Evolutionary conservation across 1,140 invertebrate species (phyloP), one percentile per base, ranked within the genome.

Genomic region (Zaprionus lachaisei): DNA sequence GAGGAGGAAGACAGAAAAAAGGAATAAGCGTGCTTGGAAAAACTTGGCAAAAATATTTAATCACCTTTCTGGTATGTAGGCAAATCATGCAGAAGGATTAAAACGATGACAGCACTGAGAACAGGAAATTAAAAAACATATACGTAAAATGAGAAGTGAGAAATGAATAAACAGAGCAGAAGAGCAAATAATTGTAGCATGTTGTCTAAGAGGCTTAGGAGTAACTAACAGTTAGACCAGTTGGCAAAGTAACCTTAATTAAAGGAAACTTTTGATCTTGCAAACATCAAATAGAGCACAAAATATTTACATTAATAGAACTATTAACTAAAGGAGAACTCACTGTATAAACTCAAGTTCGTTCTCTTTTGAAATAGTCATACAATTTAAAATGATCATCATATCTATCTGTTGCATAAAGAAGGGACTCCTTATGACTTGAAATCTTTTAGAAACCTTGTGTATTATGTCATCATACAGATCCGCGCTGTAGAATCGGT

Each of bases 101-200:
- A 20, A 49, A 49, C 11, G 17, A 6, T 7, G 17, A 51, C 47
- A 51, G 9, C 31, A 12, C 47, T n/a, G 7, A 51, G 7, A 51
- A 51, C 4, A 51, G 47, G 47, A 51, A 51, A 51, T 51, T 51
- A 24, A 22, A 51, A 51, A 51, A 51, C 9, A 51, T 22, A 47
- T 20, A 47, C 9, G 20, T 14, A 51, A 24, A 24, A 7, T 22
- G 4, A 22, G 9, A 49, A 49, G 14, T 5, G n/a, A 47, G 41
- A 47, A 2, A 51, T 22, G 2, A 22, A 51, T 51, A 51, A 4
- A 51, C 22, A 51, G 7, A 51, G 15, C 41, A 17, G 41, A n/a
- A n/a, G 17, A 47, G n/a, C 41, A 47, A 47, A 17, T n/a, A 47
- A 17, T 12, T 38, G 14, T 5, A 5, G 4, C 14, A 38, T 1